Evolutionary conservation across 2,888 invertebrate species (phyloP), one percentile per base, ranked within the genome.

Genomic region (Tryphoninae sp.): DNA sequence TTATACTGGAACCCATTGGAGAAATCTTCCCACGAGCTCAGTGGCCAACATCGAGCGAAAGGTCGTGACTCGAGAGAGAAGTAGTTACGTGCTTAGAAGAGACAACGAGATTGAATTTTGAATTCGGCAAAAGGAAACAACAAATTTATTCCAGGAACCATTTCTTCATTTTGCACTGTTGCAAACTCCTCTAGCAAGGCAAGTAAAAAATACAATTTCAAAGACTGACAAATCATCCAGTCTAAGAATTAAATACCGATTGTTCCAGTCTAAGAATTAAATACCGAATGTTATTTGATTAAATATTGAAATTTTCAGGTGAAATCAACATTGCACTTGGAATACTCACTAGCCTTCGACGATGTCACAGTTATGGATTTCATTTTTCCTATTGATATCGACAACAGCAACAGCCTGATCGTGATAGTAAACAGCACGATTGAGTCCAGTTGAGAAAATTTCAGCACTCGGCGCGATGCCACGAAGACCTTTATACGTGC

Each of bases 261-360:
- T 33, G 33, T 33, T 33, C 7, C 33, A 7, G 33, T 6, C 33
- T 4, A 3, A 33, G 33, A 33, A 2, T 6, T 33, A 33, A 4
- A 33, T 33, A 33, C 4, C 3, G 1, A 33, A 33, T 33, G 33
- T 33, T 33, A 2, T 33, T 33, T 33, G 0, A 7, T 33, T 33
- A 33, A 1, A 33, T 33, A 6, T 33, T 4, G 6, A 33, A 33
- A 33, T 33, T 33, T 33, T 33, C 33, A 33, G 33, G 6, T 33
- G 33, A 33, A 33, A 33, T 33, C 0, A 33, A 64, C 19, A 26
- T 16, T 11, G 16, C 23, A 51, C 16, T 26, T 11, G 8, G 16
- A 26, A 33, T 89, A 96, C 97, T 96, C 92, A 97, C 97, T 95
- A 95, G 86, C 96, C 96, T 94, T 97, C 97, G 89, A 97, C 95